These are phyloP conservation scores for Sphaerodactylus townsendi DNA, from an alignment of 2,113 vertebrate genomes.

Conservation along the genomic window DNA sequence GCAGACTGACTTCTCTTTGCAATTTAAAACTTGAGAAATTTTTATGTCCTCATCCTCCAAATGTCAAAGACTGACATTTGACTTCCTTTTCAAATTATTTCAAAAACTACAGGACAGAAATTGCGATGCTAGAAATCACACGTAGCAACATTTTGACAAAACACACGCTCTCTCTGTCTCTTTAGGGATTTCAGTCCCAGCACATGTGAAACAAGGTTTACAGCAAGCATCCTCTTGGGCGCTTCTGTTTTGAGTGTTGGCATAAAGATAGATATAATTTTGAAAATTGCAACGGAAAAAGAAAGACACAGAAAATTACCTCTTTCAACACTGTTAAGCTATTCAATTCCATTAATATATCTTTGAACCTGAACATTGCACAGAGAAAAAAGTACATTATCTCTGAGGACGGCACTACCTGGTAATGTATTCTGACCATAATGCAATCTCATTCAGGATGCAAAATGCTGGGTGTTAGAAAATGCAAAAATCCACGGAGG, in stretches of 20 bases:
- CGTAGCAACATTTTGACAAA: not conserved
- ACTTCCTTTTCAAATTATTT: not conserved
- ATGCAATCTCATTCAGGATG: not conserved
- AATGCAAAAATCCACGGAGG: not conserved
- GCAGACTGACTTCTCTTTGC: not conserved
- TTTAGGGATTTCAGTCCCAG: not conserved
- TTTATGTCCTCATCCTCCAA: not conserved
- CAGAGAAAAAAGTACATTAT: constrained; percentile 8
- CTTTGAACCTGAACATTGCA: constrained; percentile 19
- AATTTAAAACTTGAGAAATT: not conserved
- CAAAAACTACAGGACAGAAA: not conserved
- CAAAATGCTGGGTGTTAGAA: constrained; percentile 3
- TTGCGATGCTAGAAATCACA: not conserved
- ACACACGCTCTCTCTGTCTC: not conserved
- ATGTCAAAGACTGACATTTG: not conserved
- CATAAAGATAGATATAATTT: not conserved
- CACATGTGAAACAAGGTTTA: not conserved
- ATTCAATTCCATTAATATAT: constrained; percentile 26
- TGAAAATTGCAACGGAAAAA: not conserved
- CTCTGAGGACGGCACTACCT: not conserved
- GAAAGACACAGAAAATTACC: constrained; percentile 6
- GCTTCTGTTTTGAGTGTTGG: not conserved
- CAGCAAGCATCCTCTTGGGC: not conserved
- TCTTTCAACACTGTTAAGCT: constrained; percentile 6
- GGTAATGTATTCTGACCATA: constrained; percentile 25